Evolutionary conservation across 2,113 vertebrate species (phyloP).

Genomic region (Eolophus roseicapilla): DNA sequence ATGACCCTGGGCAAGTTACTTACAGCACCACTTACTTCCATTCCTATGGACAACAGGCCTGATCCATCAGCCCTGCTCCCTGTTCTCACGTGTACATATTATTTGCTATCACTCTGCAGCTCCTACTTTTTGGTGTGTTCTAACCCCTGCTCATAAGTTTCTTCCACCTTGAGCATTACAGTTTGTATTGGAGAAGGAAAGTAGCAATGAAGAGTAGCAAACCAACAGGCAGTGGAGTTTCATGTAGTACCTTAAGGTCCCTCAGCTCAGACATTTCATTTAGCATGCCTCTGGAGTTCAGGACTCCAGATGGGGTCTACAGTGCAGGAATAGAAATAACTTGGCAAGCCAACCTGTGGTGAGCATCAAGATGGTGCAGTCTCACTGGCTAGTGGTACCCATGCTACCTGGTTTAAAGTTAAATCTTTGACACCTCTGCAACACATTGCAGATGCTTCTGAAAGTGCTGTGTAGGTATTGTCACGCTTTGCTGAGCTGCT

Average conservation of each 20-base stretch:
- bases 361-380: neutral
- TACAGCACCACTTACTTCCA: neutral
- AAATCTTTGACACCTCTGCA: neutral
- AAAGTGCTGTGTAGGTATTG: neutral
- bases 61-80: neutral
- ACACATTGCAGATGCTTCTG: neutral
- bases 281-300: neutral
- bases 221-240: neutral
- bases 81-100: rapidly evolving
- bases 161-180: neutral
- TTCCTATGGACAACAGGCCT: neutral
- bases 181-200: neutral
- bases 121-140: neutral
- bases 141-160: neutral
- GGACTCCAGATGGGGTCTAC: neutral
- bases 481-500: neutral
- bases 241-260: neutral
- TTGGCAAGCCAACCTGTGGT: neutral
- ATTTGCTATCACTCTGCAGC: neutral
- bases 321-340: neutral
- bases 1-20: neutral
- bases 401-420: neutral
- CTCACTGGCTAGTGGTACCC: neutral
- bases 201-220: neutral
- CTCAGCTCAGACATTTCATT: neutral